Evolutionary conservation across 2,888 invertebrate species (phyloP).

Genomic region (Myopa tessellatipennis): DNA sequence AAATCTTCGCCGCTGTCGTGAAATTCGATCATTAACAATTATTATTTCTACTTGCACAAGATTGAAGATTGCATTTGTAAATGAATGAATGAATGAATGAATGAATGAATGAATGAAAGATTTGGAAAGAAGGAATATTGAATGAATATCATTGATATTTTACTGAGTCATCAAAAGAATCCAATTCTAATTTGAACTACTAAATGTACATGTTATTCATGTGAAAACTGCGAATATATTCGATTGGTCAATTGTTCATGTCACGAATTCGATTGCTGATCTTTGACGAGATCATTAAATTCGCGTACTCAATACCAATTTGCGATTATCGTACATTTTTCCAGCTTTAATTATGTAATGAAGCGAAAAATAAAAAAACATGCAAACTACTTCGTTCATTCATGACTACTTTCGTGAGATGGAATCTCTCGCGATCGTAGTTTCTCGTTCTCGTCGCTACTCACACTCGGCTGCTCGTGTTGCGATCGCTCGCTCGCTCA

Average conservation of each 20-base stretch:
- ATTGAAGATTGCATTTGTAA: not conserved
- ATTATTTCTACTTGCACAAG: not conserved
- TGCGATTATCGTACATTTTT: not conserved
- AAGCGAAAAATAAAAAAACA: not conserved
- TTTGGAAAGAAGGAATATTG: too few relatives aligned
- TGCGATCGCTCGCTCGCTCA: not conserved
- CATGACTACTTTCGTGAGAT: not conserved
- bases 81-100: not conserved
- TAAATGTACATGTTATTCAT: too few relatives aligned
- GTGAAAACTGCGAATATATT: too few relatives aligned
- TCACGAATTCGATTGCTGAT: not conserved
- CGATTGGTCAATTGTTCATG: too few relatives aligned
- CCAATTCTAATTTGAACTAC: too few relatives aligned
- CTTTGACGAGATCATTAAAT: not conserved
- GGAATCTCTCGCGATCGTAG: not conserved
- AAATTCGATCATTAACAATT: not conserved
- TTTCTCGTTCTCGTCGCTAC: conserved; percentile 2
- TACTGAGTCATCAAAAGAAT: too few relatives aligned
- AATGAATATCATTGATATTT: too few relatives aligned
- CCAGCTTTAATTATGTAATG: not conserved
- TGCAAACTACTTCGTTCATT: conserved; percentile 7
- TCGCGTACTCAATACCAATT: not conserved
- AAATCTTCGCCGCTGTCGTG: too few relatives aligned
- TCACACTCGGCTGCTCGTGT: not conserved
- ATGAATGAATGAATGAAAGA: not conserved